A percentile compares a stretch with the other conserved stretches of the same genome.
phyloP scores from a whole-genome alignment of 2,888 invertebrate species.

The Masnerella sp. region DNA sequence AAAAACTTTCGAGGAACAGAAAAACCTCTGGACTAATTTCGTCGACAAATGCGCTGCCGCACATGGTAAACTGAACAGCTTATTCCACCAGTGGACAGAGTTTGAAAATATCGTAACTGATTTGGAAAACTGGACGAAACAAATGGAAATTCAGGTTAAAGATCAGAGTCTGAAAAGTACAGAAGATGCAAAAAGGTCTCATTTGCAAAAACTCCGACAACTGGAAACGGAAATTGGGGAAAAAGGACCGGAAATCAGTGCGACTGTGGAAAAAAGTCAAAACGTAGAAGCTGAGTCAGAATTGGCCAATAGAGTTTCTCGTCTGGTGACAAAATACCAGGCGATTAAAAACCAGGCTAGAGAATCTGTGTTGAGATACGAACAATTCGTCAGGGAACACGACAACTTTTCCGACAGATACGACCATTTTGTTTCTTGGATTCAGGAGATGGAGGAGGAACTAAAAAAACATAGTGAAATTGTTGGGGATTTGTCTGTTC shows the following conservation, averaged over 20 bases:
- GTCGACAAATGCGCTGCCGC: conserved; percentile 85
- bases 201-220: conserved; percentile 86
- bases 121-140: conserved; percentile 90
- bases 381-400: conserved; percentile 92
- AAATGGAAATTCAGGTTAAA: conserved; percentile 90
- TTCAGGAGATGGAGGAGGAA: conserved; percentile 85
- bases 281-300: conserved; percentile 87
- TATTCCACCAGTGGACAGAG: conserved; percentile 89
- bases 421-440: conserved; percentile 85
- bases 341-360: conserved; percentile 88
- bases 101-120: conserved; percentile 88
- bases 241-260: conserved; percentile 84
- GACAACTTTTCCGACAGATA: conserved; percentile 84
- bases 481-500: conserved; percentile 89
- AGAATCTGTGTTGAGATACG: conserved; percentile 90
- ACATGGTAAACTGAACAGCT: conserved; percentile 85
- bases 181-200: conserved; percentile 88
- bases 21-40: conserved; percentile 87
- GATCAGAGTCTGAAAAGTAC: conserved; percentile 93
- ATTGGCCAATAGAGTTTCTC: conserved; percentile 85
- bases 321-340: conserved; percentile 89
- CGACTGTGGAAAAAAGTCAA: conserved; percentile 84
- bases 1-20: conserved; percentile 86
- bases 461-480: conserved; percentile 89
- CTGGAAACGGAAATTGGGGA: conserved; percentile 85